Conservation (phyloP, 2,113 vertebrate genomes). For the Geothlypis trichas region DNA sequence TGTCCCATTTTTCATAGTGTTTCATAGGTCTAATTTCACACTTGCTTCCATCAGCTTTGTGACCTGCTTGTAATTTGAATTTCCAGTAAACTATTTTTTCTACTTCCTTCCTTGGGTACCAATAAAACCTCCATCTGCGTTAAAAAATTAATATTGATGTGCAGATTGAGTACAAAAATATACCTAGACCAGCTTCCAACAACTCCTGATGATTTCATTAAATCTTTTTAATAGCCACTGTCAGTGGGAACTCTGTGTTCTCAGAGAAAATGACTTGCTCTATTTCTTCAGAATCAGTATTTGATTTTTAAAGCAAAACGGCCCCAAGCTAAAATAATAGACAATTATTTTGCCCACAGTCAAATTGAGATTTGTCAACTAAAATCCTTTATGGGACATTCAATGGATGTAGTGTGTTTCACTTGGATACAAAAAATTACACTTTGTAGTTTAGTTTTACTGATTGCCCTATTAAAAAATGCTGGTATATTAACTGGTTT, state of each 20-base stretch:
- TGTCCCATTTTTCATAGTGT: neutral
- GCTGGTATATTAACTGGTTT: neutral
- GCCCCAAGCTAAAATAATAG: slow-evolving; percentile 51
- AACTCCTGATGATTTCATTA: slow-evolving; percentile 64
- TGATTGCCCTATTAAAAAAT: neutral
- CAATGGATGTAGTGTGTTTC: neutral
- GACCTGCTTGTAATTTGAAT: slow-evolving; percentile 19
- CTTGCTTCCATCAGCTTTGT: neutral
- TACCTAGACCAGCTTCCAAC: slow-evolving; percentile 60
- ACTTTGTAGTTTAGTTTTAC: neutral
- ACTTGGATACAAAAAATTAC: slow-evolving; percentile 14
- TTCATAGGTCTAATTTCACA: slow-evolving; percentile 7
- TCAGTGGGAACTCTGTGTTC: slow-evolving; percentile 56
- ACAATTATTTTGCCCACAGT: slow-evolving; percentile 42
- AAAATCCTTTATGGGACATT: slow-evolving; percentile 12
- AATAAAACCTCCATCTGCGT: slow-evolving; percentile 68
- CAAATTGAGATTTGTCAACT: slow-evolving; percentile 37
- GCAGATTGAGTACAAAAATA: slow-evolving; percentile 63
- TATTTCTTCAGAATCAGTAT: slow-evolving; percentile 62
- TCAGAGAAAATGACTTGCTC: slow-evolving; percentile 45
- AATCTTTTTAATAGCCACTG: slow-evolving; percentile 70
- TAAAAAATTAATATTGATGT: slow-evolving; percentile 74
- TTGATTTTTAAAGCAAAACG: slow-evolving; percentile 47
- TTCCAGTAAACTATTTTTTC: slow-evolving; percentile 36
- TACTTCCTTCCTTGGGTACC: slow-evolving; percentile 49